Conservation (phyloP, 2,888 invertebrate species). For the Drosophila macrospina region DNA sequence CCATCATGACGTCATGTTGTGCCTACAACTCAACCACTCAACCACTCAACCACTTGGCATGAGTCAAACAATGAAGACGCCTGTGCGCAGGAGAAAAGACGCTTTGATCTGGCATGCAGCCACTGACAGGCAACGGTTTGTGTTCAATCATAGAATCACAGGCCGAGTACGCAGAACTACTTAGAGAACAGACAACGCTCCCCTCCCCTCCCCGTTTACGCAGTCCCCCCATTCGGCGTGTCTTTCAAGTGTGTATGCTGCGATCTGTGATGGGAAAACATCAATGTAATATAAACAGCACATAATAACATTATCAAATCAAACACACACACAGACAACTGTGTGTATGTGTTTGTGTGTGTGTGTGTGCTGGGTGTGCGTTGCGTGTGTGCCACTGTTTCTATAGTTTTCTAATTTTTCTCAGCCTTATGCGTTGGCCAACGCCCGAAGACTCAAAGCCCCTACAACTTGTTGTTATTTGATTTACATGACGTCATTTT, state of each 20-base stretch:
- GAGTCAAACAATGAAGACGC: slow-evolving; percentile 57
- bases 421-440: slow-evolving; percentile 29
- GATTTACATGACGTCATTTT: slow-evolving; percentile 64
- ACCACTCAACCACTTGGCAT: slow-evolving; percentile 21
- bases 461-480: slow-evolving; percentile 61
- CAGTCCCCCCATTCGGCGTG: not conserved
- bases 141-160: slow-evolving; percentile 47
- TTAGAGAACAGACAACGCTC: not conserved
- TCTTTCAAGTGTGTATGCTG: slow-evolving; percentile 25
- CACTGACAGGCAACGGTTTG: slow-evolving; percentile 49
- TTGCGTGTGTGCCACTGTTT: slow-evolving; percentile 20
- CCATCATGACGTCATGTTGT: slow-evolving; percentile 58
- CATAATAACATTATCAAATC: slow-evolving; percentile 78
- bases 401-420: slow-evolving; percentile 7
- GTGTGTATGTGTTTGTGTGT: slow-evolving; percentile 14
- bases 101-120: slow-evolving; percentile 75
- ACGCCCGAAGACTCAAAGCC: slow-evolving; percentile 35
- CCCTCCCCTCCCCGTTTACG: not conserved
- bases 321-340: slow-evolving; percentile 41
- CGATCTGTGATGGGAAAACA: slow-evolving; percentile 54
- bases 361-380: slow-evolving; percentile 27
- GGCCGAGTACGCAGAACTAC: slow-evolving; percentile 4
- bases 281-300: slow-evolving; percentile 63
- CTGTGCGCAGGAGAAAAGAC: slow-evolving; percentile 32
- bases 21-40: too few species aligned